Base-by-base conservation (phyloP, 2,113 vertebrate species). In the Phalacrocorax carbo region DNA sequence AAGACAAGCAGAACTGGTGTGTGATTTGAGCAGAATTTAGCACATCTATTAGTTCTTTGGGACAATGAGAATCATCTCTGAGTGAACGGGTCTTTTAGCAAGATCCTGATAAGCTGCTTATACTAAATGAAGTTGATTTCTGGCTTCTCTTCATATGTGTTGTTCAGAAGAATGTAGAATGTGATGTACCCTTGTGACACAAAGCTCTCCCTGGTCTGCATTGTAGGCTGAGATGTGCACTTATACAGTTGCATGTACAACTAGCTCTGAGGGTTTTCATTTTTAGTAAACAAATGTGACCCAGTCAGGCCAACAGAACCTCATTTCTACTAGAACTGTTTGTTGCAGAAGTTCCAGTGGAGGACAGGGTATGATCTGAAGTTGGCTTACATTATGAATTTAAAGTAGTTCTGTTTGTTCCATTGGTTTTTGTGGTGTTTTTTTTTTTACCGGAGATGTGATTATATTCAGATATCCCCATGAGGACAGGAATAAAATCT, bases 301-400 rank as follows among this genome's bases (percentile, higher is more conserved):
- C 14, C 15, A 32, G 44, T 0, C 3, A n/a, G 48, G 30, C 36
- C 21, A 23, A 2, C 48, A n/a, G 48, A 75, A 17, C 26, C 57
- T 86, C 22, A 0, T n/a, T 10, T 15, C 68, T 46, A 0, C 75
- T 34, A 0, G 0, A 30, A 38, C 38, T 15, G 42, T 48, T 20
- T 75, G 27, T 22, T 51, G 15, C 17, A 19, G 26, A 13, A 65
- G 40, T 5, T 70, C 25, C 46, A 36, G 46, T 54, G 29, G 21
- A 57, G 34, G 7, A 10, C 16, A 18, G n/a, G 13, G 5, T 8
- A 1, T 17, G 34, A 23, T 9, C 85, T 82, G 73, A 52, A 84
- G 17, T 26, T 54, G 51, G 19, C 25, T 54, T 75, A 7, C 17
- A 1, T 9, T 30, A 54, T 0, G 1, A 38, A 12, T 42, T 65